phyloP scores from a whole-genome alignment of 2,113 vertebrate genomes.

The Mirounga angustirostris region DNA sequence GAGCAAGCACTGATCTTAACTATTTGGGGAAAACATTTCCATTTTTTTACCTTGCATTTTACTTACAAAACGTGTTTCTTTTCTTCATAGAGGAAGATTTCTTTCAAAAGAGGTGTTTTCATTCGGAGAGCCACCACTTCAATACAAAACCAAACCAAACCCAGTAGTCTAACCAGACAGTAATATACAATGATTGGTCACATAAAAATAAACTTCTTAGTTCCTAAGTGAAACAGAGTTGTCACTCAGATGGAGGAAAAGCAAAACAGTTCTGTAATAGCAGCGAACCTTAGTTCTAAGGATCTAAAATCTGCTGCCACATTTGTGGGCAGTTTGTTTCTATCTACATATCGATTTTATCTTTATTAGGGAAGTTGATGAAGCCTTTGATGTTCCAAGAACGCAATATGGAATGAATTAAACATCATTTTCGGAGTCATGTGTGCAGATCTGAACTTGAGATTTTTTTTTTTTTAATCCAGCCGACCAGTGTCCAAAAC shows the following conservation, averaged over 20 bases:
- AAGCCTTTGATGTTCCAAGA: slow-evolving; percentile 63
- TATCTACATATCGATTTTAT: slow-evolving; percentile 55
- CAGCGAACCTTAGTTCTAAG: background rate
- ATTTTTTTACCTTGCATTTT: background rate
- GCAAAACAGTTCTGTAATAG: background rate
- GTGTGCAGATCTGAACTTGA: background rate
- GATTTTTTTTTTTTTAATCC: background rate
- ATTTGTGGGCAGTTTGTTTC: background rate
- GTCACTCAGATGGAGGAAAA: background rate
- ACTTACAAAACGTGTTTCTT: background rate
- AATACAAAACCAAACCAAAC: background rate
- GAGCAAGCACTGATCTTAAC: background rate
- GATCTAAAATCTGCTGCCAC: background rate
- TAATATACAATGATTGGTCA: background rate
- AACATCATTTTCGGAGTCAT: slow-evolving; percentile 67
- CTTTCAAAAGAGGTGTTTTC: slow-evolving; percentile 41
- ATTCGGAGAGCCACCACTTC: background rate
- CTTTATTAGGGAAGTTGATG: slow-evolving; percentile 70
- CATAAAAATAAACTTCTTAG: slow-evolving; percentile 34
- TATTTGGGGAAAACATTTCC: background rate
- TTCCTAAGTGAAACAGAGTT: slow-evolving; percentile 40
- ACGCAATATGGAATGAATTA: slow-evolving; percentile 63
- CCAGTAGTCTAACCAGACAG: background rate
- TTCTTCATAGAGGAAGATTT: background rate
- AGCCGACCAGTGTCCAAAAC: background rate